phyloP scores from a whole-genome alignment of 2,888 invertebrate species.

The Mimas tiliae region DNA sequence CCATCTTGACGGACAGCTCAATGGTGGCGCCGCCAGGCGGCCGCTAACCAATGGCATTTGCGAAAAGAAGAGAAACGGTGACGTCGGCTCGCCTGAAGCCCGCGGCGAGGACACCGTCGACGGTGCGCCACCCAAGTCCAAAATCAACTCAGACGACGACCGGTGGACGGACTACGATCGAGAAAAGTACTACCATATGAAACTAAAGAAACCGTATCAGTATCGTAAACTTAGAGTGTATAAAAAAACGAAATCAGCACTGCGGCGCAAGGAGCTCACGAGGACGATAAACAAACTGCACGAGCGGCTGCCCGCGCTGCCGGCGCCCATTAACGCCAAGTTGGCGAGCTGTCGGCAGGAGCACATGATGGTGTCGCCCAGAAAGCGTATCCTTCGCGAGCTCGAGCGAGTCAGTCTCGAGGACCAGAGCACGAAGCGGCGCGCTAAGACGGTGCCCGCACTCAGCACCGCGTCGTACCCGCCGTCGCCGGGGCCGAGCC shows the following conservation, averaged over 20 bases:
- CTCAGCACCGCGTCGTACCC: slow-evolving; percentile 70
- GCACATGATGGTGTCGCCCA: slow-evolving; percentile 89
- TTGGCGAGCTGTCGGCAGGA: slow-evolving; percentile 76
- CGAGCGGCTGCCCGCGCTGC: slow-evolving; percentile 68
- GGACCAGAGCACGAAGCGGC: slow-evolving; percentile 87
- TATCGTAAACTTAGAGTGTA: slow-evolving; percentile 80
- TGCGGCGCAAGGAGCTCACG: slow-evolving; percentile 65
- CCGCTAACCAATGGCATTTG: slow-evolving; percentile 59
- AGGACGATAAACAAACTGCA: slow-evolving; percentile 67
- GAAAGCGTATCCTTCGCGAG: slow-evolving; percentile 92
- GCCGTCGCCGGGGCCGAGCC: slow-evolving; percentile 57
- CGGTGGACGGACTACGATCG: slow-evolving; percentile 68
- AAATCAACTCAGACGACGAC: slow-evolving; percentile 57
- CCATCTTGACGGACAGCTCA: slow-evolving; percentile 51
- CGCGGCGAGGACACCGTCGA: slow-evolving; percentile 63
- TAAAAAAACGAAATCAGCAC: slow-evolving; percentile 70
- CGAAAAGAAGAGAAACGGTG: slow-evolving; percentile 64
- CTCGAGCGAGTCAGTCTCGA: slow-evolving; percentile 90
- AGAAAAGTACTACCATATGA: slow-evolving; percentile 78
- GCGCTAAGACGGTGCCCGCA: slow-evolving; percentile 78
- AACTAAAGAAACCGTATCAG: slow-evolving; percentile 82
- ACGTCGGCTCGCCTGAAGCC: slow-evolving; percentile 53
- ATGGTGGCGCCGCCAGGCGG: slow-evolving; percentile 49
- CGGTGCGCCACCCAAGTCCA: slow-evolving; percentile 50
- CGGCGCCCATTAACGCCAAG: slow-evolving; percentile 74